Evolutionary conservation across 2,888 invertebrate species (phyloP), one percentile per base, ranked within the genome.

Genomic region (Aelia acuminata): DNA sequence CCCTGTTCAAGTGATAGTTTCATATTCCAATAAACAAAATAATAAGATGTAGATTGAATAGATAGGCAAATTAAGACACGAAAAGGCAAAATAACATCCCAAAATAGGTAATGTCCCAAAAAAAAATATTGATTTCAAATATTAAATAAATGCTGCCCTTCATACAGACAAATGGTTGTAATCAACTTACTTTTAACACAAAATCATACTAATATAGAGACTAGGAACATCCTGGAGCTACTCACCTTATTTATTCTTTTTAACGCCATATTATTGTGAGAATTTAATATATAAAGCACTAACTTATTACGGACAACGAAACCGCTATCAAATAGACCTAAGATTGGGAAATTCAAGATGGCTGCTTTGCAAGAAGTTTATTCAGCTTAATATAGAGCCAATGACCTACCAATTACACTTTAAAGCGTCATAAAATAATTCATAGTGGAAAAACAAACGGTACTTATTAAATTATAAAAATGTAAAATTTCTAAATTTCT

Each of bases 171-270:
- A 84, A 80, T 80, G 75, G 87, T 87, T 75, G 57, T 85, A 53
- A 87, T 70, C 57, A 70, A 70, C 39, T 87, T 63, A 43, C 63
- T 48, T 57, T 80, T 39, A 84, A 84, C 50, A 49, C 49, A 22
- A 53, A 26, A 57, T 87, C 26, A 39, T 49, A 43, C n/a, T 35
- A 75, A 80, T 35, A 47, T 31, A 84, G 20, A 84, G 22, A n/a
- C 31, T 50, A 80, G 43, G 50, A 89, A 57, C 35, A 84, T 80
- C 15, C 70, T 63, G n/a, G 39, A 48, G 26, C 57, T 10, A 88
- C 89, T 89, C 95, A 96, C 96, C 97, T 97, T 97, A 95, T 97
- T 97, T 95, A 97, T 97, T 96, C 97, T 96, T 96, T 97, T 97
- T 96, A 97, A 96, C 95, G 97, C 97, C 97, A 97, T 97, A 93